phyloP scores from a whole-genome alignment of 2,797 vertebrate species.

The Pipistrellus nathusii region DNA sequence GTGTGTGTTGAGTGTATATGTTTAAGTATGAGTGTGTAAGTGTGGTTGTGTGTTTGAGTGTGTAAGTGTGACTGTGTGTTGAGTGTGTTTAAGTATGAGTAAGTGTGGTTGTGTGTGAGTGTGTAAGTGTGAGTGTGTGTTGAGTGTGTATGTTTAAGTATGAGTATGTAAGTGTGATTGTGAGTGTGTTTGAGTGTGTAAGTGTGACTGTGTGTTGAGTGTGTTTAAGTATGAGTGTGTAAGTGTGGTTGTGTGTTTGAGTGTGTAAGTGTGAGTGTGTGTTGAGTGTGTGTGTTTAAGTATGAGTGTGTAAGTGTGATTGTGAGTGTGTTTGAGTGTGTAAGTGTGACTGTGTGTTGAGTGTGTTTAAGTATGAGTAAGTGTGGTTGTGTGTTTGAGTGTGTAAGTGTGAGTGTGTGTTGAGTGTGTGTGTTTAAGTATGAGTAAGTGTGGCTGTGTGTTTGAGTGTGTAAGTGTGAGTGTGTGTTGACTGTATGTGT shows the following conservation, averaged over 20 bases:
- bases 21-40: neutral
- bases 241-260: neutral
- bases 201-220: neutral
- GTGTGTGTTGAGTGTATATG: no score
- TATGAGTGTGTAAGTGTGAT: neutral
- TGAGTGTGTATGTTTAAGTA: no score
- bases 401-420: neutral
- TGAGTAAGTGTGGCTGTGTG: neutral
- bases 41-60: neutral
- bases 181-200: no score
- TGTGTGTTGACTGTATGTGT: no score
- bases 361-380: neutral
- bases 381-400: no score
- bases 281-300: no score
- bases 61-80: no score
- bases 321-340: neutral
- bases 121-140: neutral
- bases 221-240: conserved; percentile 26
- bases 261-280: no score
- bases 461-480: no score
- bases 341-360: no score
- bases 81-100: neutral
- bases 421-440: no score
- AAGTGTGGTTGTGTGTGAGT: neutral
- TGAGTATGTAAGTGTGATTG: no score